A percentile compares a stretch with the other conserved stretches of the same genome.
Conservation (phyloP, 1,140 invertebrate genomes). For the Dolichoris vasculosae region DNA sequence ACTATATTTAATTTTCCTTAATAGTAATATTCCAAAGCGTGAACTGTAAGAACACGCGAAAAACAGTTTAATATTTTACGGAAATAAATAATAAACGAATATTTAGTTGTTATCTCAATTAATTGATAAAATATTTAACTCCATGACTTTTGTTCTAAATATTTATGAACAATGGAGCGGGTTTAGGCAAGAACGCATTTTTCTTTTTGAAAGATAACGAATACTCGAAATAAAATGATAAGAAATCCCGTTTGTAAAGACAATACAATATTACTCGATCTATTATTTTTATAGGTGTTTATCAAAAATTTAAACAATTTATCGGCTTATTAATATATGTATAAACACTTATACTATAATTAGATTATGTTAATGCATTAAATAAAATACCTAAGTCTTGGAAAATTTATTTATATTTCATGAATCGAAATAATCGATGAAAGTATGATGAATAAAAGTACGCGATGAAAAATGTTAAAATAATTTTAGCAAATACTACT, state of each 20-base stretch:
- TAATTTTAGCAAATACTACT: no score
- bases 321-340: background rate
- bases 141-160: background rate
- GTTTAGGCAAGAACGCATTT: background rate
- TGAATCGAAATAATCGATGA: no score
- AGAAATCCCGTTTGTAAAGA: background rate
- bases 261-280: background rate
- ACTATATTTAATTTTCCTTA: background rate
- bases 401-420: no score
- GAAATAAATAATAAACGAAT: background rate
- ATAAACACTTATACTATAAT: no score
- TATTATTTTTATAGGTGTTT: background rate
- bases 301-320: background rate
- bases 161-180: background rate
- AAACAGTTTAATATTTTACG: background rate
- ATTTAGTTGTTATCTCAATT: background rate
- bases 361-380: no score
- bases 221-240: background rate
- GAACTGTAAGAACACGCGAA: background rate
- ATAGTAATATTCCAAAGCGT: background rate
- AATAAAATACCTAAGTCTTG: no score
- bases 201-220: background rate
- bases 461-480: no score
- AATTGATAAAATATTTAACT: background rate
- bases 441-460: no score